Percentiles rank a stretch among this genome's conserved stretches.
These are phyloP conservation scores for Oophaga sylvatica DNA, from an alignment of 2,797 vertebrate genomes.

Conservation along the genomic window DNA sequence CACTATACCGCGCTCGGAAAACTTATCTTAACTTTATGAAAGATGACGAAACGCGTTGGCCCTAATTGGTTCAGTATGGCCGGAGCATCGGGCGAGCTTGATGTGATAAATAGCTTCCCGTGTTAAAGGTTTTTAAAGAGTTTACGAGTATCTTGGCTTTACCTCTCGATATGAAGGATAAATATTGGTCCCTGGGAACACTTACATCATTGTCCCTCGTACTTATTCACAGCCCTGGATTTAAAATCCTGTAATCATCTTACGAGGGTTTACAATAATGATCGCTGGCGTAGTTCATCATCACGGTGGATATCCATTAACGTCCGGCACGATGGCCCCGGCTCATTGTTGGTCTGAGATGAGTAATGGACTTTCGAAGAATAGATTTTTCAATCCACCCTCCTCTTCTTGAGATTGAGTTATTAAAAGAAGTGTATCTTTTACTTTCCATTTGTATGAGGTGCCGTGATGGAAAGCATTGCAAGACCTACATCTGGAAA, in stretches of 20 bases:
- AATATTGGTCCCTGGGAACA: constrained; percentile 78
- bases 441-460: constrained; percentile 6
- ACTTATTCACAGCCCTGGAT: constrained; percentile 68
- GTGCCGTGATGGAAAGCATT: constrained; percentile 2
- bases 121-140: constrained; percentile 84
- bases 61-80: constrained; percentile 92
- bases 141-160: constrained; percentile 80
- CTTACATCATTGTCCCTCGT: constrained; percentile 75
- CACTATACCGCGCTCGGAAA: constrained; percentile 84
- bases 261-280: constrained; percentile 37
- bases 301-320: constrained; percentile 7
- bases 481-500: constrained; percentile 1
- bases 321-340: not conserved
- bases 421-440: constrained; percentile 23
- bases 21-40: constrained; percentile 86
- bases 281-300: constrained; percentile 31
- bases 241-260: constrained; percentile 62
- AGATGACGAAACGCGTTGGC: constrained; percentile 84
- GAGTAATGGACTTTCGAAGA: constrained; percentile 33
- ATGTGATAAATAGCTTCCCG: constrained; percentile 91
- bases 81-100: constrained; percentile 84
- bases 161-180: constrained; percentile 75
- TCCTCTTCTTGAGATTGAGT: constrained; percentile 8
- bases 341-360: not conserved
- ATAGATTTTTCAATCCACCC: not conserved